These are phyloP conservation scores for Lontra canadensis DNA, from an alignment of 2,113 vertebrate species.

Conservation along the genomic window DNA sequence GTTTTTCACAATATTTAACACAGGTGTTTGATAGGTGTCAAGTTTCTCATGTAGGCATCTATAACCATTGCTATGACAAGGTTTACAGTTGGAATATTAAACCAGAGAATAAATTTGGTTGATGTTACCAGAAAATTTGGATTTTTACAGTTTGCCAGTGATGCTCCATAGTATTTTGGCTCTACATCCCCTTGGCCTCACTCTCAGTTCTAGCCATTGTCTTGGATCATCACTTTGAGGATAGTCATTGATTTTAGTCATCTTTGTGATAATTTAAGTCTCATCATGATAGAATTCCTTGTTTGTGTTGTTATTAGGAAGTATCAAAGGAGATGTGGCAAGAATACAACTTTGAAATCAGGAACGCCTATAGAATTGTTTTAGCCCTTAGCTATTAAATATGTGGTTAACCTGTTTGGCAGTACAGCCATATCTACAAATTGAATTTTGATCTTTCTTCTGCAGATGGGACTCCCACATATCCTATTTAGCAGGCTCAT, in stretches of 20 bases:
- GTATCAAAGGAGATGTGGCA: neutral
- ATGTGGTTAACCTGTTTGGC: neutral
- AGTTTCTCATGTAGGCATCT: neutral
- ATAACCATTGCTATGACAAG: conserved; percentile 4
- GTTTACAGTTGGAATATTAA: conserved; percentile 35
- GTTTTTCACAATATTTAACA: conserved; percentile 15
- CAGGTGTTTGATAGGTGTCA: neutral
- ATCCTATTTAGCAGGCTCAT: neutral
- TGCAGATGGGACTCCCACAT: neutral
- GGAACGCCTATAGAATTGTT: neutral
- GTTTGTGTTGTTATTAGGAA: conserved; percentile 15
- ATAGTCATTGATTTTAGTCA: neutral
- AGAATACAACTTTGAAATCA: neutral
- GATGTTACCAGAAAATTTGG: neutral
- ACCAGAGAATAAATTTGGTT: conserved; percentile 28
- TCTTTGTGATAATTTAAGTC: conserved; percentile 1
- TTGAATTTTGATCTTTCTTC: neutral
- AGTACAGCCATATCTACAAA: neutral
- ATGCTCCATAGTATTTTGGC: neutral
- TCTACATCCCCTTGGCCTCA: neutral
- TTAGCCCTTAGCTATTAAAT: conserved; percentile 10
- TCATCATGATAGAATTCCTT: neutral
- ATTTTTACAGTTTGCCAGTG: neutral
- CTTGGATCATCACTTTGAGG: neutral
- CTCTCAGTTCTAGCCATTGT: neutral